A percentile compares a stretch with the other conserved stretches of the same genome.
phyloP scores from a whole-genome alignment of 2,797 vertebrate species.

The Botia almorhae region DNA sequence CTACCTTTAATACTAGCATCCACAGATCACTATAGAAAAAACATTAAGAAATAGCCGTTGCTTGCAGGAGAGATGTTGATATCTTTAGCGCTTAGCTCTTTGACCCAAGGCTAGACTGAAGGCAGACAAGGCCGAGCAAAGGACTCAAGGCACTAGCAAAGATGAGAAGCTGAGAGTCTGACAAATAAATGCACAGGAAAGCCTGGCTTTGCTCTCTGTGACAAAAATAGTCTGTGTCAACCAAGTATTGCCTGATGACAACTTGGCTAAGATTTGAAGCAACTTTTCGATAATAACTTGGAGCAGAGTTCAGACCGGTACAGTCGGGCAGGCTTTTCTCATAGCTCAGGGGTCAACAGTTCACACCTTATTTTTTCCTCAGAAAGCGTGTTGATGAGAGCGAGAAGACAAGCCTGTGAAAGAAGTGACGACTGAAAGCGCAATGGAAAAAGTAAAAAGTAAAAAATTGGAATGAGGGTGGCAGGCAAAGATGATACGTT shows the following conservation, averaged over 20 bases:
- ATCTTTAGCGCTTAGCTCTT: conserved; percentile 20
- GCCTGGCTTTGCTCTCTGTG: conserved; percentile 3
- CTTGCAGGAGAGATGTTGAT: conserved; percentile 8
- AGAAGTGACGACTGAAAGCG: not conserved
- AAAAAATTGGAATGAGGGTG: conserved; percentile 26
- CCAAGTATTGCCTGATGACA: conserved; percentile 18
- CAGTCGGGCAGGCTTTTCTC: not conserved
- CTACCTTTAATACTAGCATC: not conserved
- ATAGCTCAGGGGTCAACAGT: conserved; percentile 39
- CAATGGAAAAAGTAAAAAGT: conserved; percentile 3
- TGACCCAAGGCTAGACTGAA: conserved; percentile 28
- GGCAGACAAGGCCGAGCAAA: not conserved
- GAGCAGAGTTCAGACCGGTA: not conserved
- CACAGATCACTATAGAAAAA: not conserved
- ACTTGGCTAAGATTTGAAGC: conserved; percentile 20
- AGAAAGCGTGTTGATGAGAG: conserved; percentile 46
- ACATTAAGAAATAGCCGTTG: not conserved
- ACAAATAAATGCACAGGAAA: conserved; percentile 30
- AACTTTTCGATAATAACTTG: conserved; percentile 10
- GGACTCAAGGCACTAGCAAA: not conserved
- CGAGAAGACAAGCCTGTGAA: not conserved
- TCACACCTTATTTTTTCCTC: conserved; percentile 22
- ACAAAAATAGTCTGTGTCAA: conserved; percentile 27
- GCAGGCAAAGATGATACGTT: conserved; percentile 54
- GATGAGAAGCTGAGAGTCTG: conserved; percentile 1